Evolutionary conservation across 1,140 invertebrate genomes (phyloP), one percentile per base, ranked within the genome.

Genomic region (Eupristina koningsbergeri): DNA sequence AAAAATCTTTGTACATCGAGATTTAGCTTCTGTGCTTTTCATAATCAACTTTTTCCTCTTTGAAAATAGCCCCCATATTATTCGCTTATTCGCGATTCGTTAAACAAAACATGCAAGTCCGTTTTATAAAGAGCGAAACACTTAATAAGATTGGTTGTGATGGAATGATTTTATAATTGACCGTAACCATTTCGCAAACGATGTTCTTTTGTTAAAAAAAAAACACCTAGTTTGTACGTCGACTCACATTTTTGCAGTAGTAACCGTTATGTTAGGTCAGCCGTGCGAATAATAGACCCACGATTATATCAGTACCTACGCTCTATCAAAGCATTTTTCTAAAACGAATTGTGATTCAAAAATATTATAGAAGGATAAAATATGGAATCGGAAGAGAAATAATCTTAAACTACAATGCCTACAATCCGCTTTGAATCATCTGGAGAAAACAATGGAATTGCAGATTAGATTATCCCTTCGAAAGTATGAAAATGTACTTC

Each of bases 1-100:
- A 39, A 53, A 77, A 77, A 77, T 77, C 58, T 22, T 29, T 63
- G n/a, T 77, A 41, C 36, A n/a, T 58, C 29, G 39, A n/a, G 39
- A 73, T 6, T 69, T 73, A 41, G 9, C 3, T 17, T 11, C 39
- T 26, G 39, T 13, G 22, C 64, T 36, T 67, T 34, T n/a, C 64
- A 36, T 67, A 67, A 67, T 36, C 11, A 36, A 67, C 64, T 36
- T 36, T 39, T n/a, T 15, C 13, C 29, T 34, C 15, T 36, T 67
- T 36, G 31, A 36, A 67, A 0, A 5, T 0, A 36, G 31, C 64
- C 17, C 5, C 3, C n/a, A n/a, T n/a, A n/a, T n/a, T n/a, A 15
- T 34, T 1, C 41, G 41, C 41, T 36, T 39, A 19, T 67, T 36
- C 64, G 29, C 64, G 34, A 11, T 6, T 67, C 64, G 34, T 67